phyloP scores from a whole-genome alignment of 2,113 vertebrate species.

The Pelmatolapia mariae region DNA sequence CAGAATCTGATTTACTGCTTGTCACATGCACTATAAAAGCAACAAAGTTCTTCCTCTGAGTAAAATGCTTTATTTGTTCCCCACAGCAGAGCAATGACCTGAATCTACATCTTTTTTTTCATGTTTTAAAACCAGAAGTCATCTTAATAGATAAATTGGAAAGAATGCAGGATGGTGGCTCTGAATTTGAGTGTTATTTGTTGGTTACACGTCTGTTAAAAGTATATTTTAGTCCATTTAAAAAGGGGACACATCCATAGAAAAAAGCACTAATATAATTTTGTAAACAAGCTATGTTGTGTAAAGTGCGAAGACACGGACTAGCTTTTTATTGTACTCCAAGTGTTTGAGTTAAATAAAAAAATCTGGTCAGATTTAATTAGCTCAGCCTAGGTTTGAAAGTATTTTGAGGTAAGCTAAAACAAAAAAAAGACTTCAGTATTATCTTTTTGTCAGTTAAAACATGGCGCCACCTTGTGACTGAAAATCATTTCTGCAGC shows the following conservation, averaged over 20 bases:
- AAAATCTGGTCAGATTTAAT: neutral
- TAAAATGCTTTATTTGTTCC: neutral
- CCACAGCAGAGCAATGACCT: rapidly evolving
- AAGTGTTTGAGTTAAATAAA: neutral
- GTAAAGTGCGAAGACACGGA: rapidly evolving
- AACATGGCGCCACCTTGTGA: neutral
- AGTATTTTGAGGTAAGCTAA: neutral
- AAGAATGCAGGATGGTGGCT: neutral
- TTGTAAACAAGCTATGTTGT: neutral
- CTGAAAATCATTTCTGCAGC: neutral
- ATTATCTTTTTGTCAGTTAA: neutral
- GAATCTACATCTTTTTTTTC: neutral
- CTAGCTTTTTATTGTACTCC: neutral
- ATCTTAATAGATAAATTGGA: rapidly evolving
- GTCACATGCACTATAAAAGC: neutral
- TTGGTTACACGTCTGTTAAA: rapidly evolving
- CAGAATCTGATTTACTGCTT: neutral
- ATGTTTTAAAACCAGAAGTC: no score
- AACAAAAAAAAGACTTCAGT: neutral
- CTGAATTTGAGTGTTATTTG: neutral
- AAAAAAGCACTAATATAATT: neutral
- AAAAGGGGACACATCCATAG: neutral
- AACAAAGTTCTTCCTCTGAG: rapidly evolving
- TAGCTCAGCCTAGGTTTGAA: neutral
- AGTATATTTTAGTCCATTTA: neutral